phyloP scores from a whole-genome alignment of 2,888 invertebrate species.

The Caenorhabditis sp. region DNA sequence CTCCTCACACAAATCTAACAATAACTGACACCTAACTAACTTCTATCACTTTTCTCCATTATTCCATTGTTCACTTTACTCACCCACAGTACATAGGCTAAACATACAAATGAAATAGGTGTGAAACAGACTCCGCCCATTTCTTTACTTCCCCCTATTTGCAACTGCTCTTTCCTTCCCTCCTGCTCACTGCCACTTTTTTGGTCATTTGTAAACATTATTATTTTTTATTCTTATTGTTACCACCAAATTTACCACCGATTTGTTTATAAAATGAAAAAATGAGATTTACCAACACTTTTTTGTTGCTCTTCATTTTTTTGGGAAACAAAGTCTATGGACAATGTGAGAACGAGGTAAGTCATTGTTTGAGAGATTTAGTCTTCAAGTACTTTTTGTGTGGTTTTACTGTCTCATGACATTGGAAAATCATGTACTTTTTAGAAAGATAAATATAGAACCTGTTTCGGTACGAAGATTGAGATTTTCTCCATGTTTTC shows the following conservation, averaged over 20 bases:
- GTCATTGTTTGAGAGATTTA: not conserved
- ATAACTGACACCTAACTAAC: not conserved
- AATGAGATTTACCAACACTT: not conserved
- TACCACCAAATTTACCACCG: conserved; percentile 1
- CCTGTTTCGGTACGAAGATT: too few species aligned
- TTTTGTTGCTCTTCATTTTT: not conserved
- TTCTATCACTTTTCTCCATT: not conserved
- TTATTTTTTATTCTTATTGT: not conserved
- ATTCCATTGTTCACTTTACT: not conserved
- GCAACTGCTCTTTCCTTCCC: not conserved
- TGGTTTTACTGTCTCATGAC: not conserved
- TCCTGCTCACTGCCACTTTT: not conserved
- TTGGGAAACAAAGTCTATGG: not conserved
- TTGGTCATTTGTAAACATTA: conserved; percentile 17
- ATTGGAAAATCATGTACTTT: not conserved
- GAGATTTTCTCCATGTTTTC: too few species aligned
- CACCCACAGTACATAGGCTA: not conserved
- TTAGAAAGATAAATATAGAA: too few species aligned
- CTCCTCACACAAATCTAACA: not conserved
- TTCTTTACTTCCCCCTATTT: not conserved
- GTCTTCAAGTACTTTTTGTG: not conserved
- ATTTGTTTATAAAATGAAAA: conserved; percentile 10
- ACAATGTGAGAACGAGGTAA: conserved; percentile 7
- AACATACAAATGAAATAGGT: not conserved
- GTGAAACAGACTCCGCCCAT: not conserved